Evolutionary conservation across 2,113 vertebrate species (phyloP).

Genomic region (Hemichromis elongatus): DNA sequence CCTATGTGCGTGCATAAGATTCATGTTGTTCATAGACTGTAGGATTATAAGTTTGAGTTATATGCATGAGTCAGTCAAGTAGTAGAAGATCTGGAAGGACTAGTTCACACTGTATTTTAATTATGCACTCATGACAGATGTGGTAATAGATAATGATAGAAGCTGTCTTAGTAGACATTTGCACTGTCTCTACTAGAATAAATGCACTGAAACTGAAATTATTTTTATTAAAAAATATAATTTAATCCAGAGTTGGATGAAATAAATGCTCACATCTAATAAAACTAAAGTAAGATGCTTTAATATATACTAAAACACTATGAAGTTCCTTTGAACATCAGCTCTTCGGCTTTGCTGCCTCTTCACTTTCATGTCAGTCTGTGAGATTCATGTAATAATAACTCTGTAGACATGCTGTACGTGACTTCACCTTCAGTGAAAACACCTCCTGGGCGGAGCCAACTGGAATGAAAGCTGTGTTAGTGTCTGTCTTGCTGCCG

Average conservation of each 20-base stretch:
- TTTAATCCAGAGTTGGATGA: neutral
- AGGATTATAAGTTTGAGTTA: neutral
- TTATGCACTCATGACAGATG: neutral
- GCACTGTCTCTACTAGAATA: neutral
- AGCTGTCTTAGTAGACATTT: neutral
- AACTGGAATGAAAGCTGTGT: neutral
- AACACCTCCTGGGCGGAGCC: neutral
- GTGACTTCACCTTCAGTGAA: neutral
- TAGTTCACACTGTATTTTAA: neutral
- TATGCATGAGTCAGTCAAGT: neutral
- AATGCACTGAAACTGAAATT: neutral
- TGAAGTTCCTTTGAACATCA: neutral
- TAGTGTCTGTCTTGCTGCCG: fast-evolving
- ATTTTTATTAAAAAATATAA: neutral
- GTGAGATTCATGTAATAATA: neutral
- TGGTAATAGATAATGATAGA: neutral
- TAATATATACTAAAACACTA: neutral
- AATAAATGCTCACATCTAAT: fast-evolving
- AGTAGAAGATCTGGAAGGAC: neutral
- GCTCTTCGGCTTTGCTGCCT: neutral
- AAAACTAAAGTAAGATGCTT: neutral
- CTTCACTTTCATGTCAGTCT: neutral
- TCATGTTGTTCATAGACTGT: neutral
- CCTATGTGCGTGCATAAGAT: neutral
- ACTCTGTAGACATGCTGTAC: neutral